Percentiles rank a stretch among this genome's conserved stretches.
phyloP scores from a whole-genome alignment of 2,113 vertebrate genomes.

The Zapornia atra region DNA sequence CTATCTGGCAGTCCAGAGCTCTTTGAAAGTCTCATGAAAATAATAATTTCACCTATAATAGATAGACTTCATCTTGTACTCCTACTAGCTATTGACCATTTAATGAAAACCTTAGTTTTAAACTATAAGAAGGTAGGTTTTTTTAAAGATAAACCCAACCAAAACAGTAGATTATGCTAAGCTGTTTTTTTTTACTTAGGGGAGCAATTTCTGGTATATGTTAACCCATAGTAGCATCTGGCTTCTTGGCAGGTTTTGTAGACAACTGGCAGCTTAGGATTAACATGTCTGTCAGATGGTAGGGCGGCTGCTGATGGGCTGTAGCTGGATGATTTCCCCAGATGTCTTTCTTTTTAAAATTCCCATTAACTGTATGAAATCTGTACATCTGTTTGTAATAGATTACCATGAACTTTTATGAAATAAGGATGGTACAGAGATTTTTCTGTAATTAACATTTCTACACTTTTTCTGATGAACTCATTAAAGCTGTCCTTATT shows the following conservation, averaged over 20 bases:
- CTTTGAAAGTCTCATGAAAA: neutral
- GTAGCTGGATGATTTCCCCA: neutral
- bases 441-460: neutral
- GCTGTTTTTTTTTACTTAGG: neutral
- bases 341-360: neutral
- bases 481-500: neutral
- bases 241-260: constrained; percentile 42
- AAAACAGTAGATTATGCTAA: neutral
- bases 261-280: constrained; percentile 35
- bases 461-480: neutral
- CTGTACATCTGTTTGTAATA: neutral
- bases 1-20: neutral
- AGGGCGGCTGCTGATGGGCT: neutral
- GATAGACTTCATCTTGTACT: neutral
- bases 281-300: constrained; percentile 40
- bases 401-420: neutral
- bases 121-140: neutral
- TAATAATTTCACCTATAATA: neutral
- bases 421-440: neutral
- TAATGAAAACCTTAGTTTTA: neutral
- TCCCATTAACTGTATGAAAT: neutral
- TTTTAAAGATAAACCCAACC: neutral
- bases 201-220: constrained; percentile 28
- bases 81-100: neutral
- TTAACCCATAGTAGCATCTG: constrained; percentile 52